These are phyloP conservation scores for Synergus laeviventris DNA, from an alignment of 2,888 invertebrate genomes.

Conservation along the genomic window DNA sequence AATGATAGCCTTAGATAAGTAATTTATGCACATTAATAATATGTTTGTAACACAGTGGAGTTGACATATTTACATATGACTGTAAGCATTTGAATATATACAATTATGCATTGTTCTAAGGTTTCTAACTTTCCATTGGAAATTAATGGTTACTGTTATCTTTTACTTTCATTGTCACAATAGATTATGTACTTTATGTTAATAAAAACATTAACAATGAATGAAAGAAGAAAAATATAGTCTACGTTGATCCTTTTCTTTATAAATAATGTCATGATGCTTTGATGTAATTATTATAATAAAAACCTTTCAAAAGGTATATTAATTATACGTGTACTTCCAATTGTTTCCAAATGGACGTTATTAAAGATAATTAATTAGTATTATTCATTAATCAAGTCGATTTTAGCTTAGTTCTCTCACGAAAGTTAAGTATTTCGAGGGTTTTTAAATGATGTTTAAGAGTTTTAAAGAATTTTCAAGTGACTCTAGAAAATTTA, in stretches of 20 bases:
- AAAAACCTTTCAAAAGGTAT: neutral
- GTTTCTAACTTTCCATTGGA: slow-evolving; percentile 8
- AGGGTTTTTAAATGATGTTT: too few relatives aligned
- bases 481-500: too few relatives aligned
- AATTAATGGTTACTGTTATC: neutral
- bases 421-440: too few relatives aligned
- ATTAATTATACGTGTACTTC: neutral
- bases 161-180: neutral
- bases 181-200: neutral
- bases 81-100: neutral
- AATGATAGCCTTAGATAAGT: neutral
- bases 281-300: neutral
- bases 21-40: slow-evolving; percentile 10
- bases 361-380: slow-evolving; percentile 14
- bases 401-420: too few relatives aligned
- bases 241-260: neutral
- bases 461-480: too few relatives aligned
- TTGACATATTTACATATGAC: slow-evolving; percentile 15
- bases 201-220: neutral
- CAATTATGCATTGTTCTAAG: slow-evolving; percentile 9
- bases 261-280: neutral
- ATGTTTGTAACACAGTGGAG: neutral
- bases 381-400: slow-evolving; percentile 15
- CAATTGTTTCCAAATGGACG: neutral
- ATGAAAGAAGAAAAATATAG: neutral